Evolutionary conservation across 2,888 invertebrate species (phyloP), one percentile per base, ranked within the genome.

Genomic region (Lycaena phlaeas): DNA sequence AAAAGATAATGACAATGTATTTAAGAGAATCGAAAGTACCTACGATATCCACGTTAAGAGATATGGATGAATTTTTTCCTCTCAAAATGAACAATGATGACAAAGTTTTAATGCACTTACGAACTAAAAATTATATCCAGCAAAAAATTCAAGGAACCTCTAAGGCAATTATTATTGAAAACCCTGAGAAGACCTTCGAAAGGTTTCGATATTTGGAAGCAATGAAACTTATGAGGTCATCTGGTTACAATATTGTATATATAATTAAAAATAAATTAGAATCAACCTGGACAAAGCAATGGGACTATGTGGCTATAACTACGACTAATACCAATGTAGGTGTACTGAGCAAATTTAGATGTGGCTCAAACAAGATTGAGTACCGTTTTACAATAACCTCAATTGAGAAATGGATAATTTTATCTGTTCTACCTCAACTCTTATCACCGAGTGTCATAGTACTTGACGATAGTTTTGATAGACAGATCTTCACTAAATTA

Each of bases 121-220:
- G 5, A 11, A 25, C 5, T n/a, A 14, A 29, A 5, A 22, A 22
- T 10, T 39, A 39, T 30, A 25, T 30, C 1, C 30, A 14, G 25
- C 14, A 30, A 18, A 25, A 25, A 2, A 25, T 39, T 4, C 22
- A 29, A 30, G 39, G 39, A 30, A 39, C 39, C 10, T 10, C 39
- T 22, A 39, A 39, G 28, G 4, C 14, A 14, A 30, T 39, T 25
- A 4, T 39, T 5, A 28, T 39, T 4, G 39, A 39, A 14, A 39
- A 18, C 5, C 22, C 30, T 14, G 30, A 25, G 28, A 29, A 15
- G 11, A 22, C 12, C 11, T 15, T 14, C n/a, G 29, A 39, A 22
- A 25, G 39, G 9, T 25, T 30, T 7, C n/a, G 25, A 10, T 39
- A 39, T 30, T 39, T 39, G 9, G 39, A 39, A 22, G 25, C 22